Evolutionary conservation across 2,888 invertebrate species (phyloP), one percentile per base, ranked within the genome.

Genomic region (Podotricha telesiphe): DNA sequence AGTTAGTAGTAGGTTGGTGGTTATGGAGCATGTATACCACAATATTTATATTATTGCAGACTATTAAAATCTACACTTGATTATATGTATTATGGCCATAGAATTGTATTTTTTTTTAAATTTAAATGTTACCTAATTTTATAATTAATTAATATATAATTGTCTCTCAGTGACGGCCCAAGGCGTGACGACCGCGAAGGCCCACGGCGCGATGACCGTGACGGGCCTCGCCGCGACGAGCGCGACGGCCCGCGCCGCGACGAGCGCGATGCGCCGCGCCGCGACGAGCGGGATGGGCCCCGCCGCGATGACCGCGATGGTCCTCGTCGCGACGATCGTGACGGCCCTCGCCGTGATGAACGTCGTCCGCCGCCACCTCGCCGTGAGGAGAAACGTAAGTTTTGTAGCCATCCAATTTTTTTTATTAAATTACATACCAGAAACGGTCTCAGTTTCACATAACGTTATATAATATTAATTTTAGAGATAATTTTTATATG

Each of bases 361-460:
- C 80, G 86, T 50, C 82, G 87, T 1, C 82, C 76, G 86, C 7
- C 82, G 86, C 15, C 84, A 85, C 63, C 80, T 86, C 8, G 86
- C 6, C 88, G 93, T 45, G 94, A 94, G 3, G 94, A 93, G 1
- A 93, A 92, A 83, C 89, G 92, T 93, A 71, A 87, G 85, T 83
- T 51, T 22, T 53, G 10, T 37, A n/a, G n/a, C n/a, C n/a, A n/a
- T n/a, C n/a, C n/a, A n/a, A n/a, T n/a, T n/a, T 28, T 28, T 6
- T 28, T 4, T 4, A 28, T 28, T 28, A 28, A 6, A 4, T 28
- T 28, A 28, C 28, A 28, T 37, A 37, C 8, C 8, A 6, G 3
- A 37, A 37, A 8, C 37, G 8, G 37, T 37, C 37, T 37, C 8
- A 37, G 10, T 37, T 37, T 37, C 10, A 37, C 10, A 10, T 37